Base-by-base conservation (phyloP, 2,797 vertebrate species). In the Huso huso region DNA sequence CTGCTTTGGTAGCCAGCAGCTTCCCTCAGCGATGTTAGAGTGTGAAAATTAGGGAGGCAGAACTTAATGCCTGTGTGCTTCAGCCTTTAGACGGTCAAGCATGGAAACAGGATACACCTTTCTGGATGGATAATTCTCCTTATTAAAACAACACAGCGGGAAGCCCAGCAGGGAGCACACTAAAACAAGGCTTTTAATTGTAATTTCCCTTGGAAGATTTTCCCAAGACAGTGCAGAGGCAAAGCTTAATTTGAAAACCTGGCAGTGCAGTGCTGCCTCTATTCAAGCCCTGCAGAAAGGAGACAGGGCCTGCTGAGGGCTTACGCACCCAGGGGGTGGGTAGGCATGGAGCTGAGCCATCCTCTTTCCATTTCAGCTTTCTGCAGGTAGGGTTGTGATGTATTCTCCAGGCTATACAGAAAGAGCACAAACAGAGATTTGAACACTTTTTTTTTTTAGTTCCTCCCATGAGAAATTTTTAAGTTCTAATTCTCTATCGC, bases 21-120 rank as follows among this genome's bases (percentile, higher is more conserved):
- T 77, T 67, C 77, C 83, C 73, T 71, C 77, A 80, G 66, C 69
- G 70, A 70, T 75, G 79, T 85, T 86, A 83, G 74, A 72, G 78
- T 83, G 73, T 78, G 81, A 86, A 85, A 86, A 88, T 85, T 82
- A 88, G 83, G 82, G 82, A 79, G 73, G 77, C 71, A 79, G 77
- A 84, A 87, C 86, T 87, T 84, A 87, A 83, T 87, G 79, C 88
- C 87, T 87, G 90, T 88, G 80, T 84, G 83, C 87, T 73, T 81
- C 88, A 82, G 85, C 87, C 90, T 88, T 83, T 84, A 84, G 79
- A 94, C 91, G 86, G 85, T 92, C 90, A 92, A 93, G 92, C 94
- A 93, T 92, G 91, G 92, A 93, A 95, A 94, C 93, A 95, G 91
- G 92, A 94, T 94, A 92, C 91, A 95, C 93, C 92, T 96, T 91